Percentiles rank a stretch among this genome's conserved stretches.
Evolutionary conservation across 2,888 invertebrate species (phyloP).

Genomic region (Theretra japonica): DNA sequence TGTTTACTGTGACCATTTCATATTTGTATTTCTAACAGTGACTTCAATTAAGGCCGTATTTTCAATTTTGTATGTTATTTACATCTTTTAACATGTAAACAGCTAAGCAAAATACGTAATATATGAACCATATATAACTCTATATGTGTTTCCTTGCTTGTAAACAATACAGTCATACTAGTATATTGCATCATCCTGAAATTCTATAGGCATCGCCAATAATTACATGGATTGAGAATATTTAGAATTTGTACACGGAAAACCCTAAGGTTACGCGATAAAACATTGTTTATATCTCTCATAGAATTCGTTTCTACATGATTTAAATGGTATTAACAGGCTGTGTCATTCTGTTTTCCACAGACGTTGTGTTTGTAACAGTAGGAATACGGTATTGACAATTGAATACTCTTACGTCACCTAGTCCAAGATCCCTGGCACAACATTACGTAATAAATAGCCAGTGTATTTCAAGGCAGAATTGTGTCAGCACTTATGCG

Average conservation of each 20-base stretch:
- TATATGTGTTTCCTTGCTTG: background rate
- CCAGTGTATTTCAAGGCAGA: background rate
- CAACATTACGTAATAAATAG: background rate
- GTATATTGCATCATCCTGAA: background rate
- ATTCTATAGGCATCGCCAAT: background rate
- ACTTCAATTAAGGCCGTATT: too few species aligned
- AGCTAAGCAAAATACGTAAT: background rate
- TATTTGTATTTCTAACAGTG: too few species aligned
- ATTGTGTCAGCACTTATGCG: background rate
- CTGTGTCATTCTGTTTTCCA: background rate
- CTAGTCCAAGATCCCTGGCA: background rate
- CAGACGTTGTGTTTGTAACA: background rate
- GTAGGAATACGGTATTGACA: background rate
- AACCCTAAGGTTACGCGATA: background rate
- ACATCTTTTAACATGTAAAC: too few species aligned
- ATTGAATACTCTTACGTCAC: conserved; percentile 1
- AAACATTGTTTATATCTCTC: background rate
- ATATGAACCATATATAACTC: background rate
- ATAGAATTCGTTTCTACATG: background rate
- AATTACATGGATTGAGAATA: background rate
- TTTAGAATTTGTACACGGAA: background rate
- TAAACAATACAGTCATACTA: background rate
- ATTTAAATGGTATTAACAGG: too few species aligned
- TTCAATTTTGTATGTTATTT: too few species aligned
- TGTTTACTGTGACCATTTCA: background rate